These are phyloP conservation scores for Malurus alboscapulatus DNA, from an alignment of 2,113 vertebrate species.

Conservation along the genomic window DNA sequence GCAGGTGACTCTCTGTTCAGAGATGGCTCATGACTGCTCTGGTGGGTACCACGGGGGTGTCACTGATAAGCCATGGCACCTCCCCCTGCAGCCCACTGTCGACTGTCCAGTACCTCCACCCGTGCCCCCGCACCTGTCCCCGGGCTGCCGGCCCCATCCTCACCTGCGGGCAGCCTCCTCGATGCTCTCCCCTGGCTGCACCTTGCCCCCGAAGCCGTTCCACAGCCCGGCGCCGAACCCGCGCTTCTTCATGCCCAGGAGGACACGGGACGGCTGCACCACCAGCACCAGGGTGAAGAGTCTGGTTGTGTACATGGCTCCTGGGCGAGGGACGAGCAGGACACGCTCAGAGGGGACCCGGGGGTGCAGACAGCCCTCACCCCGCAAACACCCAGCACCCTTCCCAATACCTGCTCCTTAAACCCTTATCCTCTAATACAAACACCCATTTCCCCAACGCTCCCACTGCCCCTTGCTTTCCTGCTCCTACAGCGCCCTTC, in stretches of 20 bases:
- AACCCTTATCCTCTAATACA: not conserved
- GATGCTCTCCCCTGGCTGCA: constrained; percentile 86
- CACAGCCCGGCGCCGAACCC: constrained; percentile 91
- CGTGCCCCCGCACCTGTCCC: not conserved
- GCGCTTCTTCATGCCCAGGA: constrained; percentile 95
- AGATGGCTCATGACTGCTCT: rapidly evolving
- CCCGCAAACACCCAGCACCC: not conserved
- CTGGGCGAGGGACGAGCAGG: not conserved
- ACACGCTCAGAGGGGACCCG: rapidly evolving
- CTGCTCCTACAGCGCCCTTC: not conserved
- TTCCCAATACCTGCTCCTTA: not conserved
- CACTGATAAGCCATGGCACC: rapidly evolving
- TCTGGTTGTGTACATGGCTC: constrained; percentile 76
- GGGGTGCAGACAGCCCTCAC: rapidly evolving
- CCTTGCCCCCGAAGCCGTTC: constrained; percentile 97
- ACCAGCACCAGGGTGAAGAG: constrained; percentile 90
- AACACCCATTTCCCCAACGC: rapidly evolving
- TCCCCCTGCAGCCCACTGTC: not conserved
- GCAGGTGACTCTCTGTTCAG: not conserved
- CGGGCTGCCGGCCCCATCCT: not conserved
- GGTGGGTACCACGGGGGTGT: rapidly evolving
- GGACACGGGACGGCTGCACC: constrained; percentile 80
- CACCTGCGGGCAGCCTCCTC: constrained; percentile 89
- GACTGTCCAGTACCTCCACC: rapidly evolving
- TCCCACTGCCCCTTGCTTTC: not conserved